Evolutionary conservation across 2,888 invertebrate species (phyloP).

Genomic region (Phrixothrix hirtus): DNA sequence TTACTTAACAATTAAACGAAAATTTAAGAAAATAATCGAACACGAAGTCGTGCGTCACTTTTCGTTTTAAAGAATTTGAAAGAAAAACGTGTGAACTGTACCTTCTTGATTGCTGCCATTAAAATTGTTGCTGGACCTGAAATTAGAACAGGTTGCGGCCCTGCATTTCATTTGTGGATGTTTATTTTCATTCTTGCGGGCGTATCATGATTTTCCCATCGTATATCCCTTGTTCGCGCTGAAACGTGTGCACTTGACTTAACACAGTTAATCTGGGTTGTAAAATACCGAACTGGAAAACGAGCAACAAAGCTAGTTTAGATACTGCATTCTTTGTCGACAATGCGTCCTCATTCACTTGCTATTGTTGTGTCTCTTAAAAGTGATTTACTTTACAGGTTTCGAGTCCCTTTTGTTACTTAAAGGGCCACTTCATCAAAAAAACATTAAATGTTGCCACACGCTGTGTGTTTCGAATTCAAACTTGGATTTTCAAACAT

Average conservation of each 20-base stretch:
- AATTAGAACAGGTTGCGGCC: conserved; percentile 24
- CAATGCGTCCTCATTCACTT: conserved; percentile 34
- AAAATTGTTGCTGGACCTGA: conserved; percentile 12
- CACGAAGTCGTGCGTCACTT: conserved; percentile 3
- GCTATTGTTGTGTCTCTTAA: conserved; percentile 28
- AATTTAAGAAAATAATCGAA: not conserved
- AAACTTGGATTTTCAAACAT: too few species aligned
- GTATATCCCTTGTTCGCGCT: conserved; percentile 8
- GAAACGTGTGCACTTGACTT: conserved; percentile 23
- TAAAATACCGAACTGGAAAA: conserved; percentile 21
- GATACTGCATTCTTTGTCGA: conserved; percentile 16
- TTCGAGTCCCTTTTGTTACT: conserved; percentile 20
- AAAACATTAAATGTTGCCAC: conserved; percentile 34
- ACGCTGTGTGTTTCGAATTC: conserved; percentile 18
- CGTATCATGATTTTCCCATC: conserved; percentile 21
- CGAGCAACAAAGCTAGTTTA: conserved; percentile 27
- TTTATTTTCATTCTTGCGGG: conserved; percentile 25
- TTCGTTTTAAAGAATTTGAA: conserved; percentile 5
- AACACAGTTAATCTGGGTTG: conserved; percentile 18
- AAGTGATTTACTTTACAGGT: conserved; percentile 25
- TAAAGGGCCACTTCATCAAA: conserved; percentile 37
- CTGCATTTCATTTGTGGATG: conserved; percentile 4
- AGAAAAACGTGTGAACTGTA: conserved; percentile 15
- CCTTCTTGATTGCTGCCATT: conserved; percentile 1
- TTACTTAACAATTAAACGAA: not conserved